Evolutionary conservation across 2,113 vertebrate species (phyloP).

Genomic region (Amphilophus citrinellus): DNA sequence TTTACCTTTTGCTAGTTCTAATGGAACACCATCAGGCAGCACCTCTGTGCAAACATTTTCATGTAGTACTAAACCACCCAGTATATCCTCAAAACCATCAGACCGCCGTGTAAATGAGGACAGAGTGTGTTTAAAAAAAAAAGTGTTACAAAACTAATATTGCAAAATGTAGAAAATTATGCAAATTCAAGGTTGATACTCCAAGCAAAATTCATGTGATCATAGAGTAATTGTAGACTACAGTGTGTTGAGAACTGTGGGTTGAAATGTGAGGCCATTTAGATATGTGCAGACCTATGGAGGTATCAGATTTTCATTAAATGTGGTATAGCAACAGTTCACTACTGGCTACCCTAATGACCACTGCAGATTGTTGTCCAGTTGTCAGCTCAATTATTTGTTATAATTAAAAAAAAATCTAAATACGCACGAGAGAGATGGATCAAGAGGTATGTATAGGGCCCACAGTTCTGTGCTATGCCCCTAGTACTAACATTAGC

Average conservation of each 20-base stretch:
- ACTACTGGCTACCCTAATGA: no score
- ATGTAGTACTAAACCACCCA: no score
- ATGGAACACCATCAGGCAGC: no score
- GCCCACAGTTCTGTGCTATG: not conserved
- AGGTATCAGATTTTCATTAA: not conserved
- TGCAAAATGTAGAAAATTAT: accelerated
- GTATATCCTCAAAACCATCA: no score
- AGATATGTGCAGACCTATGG: not conserved
- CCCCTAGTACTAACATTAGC: not conserved
- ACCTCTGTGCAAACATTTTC: no score
- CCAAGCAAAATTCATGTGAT: not conserved
- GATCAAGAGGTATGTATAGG: not conserved
- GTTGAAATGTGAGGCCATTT: not conserved
- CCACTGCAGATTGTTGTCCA: no score
- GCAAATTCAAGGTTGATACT: not conserved
- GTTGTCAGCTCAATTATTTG: no score
- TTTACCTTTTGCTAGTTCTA: not conserved
- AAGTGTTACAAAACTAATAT: not conserved
- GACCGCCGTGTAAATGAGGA: not conserved
- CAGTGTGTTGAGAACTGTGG: not conserved
- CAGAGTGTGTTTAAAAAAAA: not conserved
- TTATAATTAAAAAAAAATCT: not conserved
- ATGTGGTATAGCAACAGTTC: no score
- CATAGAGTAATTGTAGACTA: not conserved
- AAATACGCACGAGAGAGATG: not conserved